Percentiles rank a stretch among this genome's conserved stretches.
These are phyloP conservation scores for Agriopis marginaria DNA, from an alignment of 2,888 invertebrate genomes.

Conservation along the genomic window DNA sequence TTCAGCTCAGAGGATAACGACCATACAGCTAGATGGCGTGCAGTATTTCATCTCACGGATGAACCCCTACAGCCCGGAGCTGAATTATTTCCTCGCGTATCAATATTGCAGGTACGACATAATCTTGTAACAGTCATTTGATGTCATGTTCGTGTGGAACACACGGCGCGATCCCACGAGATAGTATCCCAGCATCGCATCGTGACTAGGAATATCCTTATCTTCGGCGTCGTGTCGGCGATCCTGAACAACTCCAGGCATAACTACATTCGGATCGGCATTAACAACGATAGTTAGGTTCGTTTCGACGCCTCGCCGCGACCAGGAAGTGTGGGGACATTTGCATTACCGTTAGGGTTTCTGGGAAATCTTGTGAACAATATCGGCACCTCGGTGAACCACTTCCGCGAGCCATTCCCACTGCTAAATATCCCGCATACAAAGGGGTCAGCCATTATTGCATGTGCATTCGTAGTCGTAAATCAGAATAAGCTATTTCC, in stretches of 20 bases:
- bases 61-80: conserved; percentile 94
- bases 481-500: conserved; percentile 32
- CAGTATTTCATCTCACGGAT: conserved; percentile 95
- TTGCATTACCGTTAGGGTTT: conserved; percentile 79
- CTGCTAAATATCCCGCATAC: conserved; percentile 49
- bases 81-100: conserved; percentile 95
- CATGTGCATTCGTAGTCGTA: conserved; percentile 26
- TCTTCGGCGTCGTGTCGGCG: conserved; percentile 72
- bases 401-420: conserved; percentile 62
- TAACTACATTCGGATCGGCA: conserved; percentile 66
- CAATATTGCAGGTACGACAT: conserved; percentile 90
- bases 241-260: conserved; percentile 65
- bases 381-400: conserved; percentile 61
- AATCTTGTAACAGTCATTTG: conserved; percentile 44
- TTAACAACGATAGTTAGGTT: conserved; percentile 68
- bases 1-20: conserved; percentile 94
- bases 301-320: conserved; percentile 55
- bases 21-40: conserved; percentile 93
- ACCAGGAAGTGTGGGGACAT: conserved; percentile 77
- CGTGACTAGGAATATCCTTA: conserved; percentile 77
- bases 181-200: conserved; percentile 64
- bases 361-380: conserved; percentile 73
- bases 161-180: conserved; percentile 54
- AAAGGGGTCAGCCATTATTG: conserved; percentile 45
- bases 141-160: conserved; percentile 41